These are phyloP conservation scores for Himalopsyche kuldschensis DNA, from an alignment of 2,888 invertebrate species.

Conservation along the genomic window DNA sequence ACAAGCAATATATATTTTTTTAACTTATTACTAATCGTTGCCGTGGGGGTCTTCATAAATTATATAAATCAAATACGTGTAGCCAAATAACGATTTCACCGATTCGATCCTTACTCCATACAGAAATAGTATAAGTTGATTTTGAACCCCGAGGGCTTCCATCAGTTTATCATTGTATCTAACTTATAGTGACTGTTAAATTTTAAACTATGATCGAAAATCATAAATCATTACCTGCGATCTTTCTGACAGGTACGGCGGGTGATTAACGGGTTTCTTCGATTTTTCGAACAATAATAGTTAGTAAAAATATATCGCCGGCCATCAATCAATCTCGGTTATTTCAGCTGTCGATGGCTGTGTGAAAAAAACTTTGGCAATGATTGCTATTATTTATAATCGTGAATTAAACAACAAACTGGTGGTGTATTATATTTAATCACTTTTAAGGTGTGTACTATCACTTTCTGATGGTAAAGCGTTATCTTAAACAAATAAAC, in stretches of 20 bases:
- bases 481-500: too few relatives aligned
- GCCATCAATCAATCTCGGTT: neutral
- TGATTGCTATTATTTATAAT: neutral
- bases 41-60: too few relatives aligned
- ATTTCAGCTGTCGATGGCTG: neutral
- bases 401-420: too few relatives aligned
- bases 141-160: slow-evolving; percentile 17
- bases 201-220: slow-evolving; percentile 5
- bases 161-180: slow-evolving; percentile 8
- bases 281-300: neutral
- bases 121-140: neutral
- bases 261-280: slow-evolving; percentile 23
- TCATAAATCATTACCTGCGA: slow-evolving; percentile 38
- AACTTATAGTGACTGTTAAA: slow-evolving; percentile 21
- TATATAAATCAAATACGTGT: too few relatives aligned
- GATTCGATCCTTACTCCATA: neutral
- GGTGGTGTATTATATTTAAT: too few relatives aligned
- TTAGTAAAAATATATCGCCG: neutral
- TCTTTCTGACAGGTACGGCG: slow-evolving; percentile 17
- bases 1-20: too few relatives aligned
- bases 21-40: too few relatives aligned
- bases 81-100: neutral
- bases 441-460: too few relatives aligned
- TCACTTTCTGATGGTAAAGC: too few relatives aligned
- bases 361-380: neutral